phyloP scores from a whole-genome alignment of 2,888 invertebrate genomes.

The Zele albiditarsus region DNA sequence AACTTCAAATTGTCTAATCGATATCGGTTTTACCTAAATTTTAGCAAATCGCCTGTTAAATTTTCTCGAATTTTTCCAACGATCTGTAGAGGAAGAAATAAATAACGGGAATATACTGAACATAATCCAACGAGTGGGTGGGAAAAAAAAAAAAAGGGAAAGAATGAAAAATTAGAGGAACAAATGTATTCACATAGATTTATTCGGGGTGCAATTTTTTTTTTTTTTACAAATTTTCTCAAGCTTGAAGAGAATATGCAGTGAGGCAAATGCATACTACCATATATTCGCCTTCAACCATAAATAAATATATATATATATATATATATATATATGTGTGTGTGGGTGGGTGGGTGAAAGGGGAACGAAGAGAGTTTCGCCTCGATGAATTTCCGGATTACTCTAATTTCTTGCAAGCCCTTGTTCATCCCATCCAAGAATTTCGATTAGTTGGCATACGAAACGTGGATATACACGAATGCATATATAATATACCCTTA shows the following conservation, averaged over 20 bases:
- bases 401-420: slow-evolving; percentile 36
- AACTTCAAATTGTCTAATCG: slow-evolving; percentile 15
- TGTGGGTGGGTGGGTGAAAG: too few species aligned
- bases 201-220: not conserved
- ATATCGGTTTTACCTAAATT: slow-evolving; percentile 30
- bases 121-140: not conserved
- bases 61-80: not conserved
- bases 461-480: not conserved
- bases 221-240: not conserved
- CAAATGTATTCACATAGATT: not conserved
- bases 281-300: not conserved
- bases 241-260: not conserved
- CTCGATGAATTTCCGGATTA: slow-evolving; percentile 25
- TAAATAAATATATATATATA: not conserved
- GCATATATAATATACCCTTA: slow-evolving; percentile 24
- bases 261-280: not conserved
- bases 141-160: not conserved
- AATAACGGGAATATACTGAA: not conserved
- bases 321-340: not conserved
- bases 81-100: not conserved
- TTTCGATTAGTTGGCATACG: slow-evolving; percentile 33
- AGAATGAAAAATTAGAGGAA: not conserved
- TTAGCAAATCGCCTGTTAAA: slow-evolving; percentile 4
- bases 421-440: slow-evolving; percentile 11
- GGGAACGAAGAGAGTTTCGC: slow-evolving; percentile 18